phyloP scores from a whole-genome alignment of 1,140 invertebrate species.

The Diuraphis noxia region DNA sequence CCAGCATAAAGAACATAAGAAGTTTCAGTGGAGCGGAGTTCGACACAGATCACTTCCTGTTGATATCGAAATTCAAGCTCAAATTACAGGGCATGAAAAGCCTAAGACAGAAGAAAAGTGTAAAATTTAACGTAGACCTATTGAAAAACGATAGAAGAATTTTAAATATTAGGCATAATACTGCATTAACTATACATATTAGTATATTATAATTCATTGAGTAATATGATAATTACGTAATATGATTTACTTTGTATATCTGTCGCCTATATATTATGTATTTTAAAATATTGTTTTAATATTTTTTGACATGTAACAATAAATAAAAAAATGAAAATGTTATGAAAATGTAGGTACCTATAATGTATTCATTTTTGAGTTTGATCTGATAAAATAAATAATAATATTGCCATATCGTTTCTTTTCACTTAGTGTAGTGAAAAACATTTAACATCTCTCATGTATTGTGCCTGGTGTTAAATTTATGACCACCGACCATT shows the following conservation, averaged over 20 bases:
- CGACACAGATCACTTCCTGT: too few species aligned
- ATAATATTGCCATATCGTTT: not conserved
- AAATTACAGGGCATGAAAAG: too few species aligned
- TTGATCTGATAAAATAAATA: not conserved
- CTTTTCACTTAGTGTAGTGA: not conserved
- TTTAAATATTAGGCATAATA: not conserved
- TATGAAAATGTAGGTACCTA: not conserved
- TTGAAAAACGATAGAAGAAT: too few species aligned
- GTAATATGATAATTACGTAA: not conserved
- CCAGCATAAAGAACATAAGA: too few species aligned
- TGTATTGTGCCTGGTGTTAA: not conserved
- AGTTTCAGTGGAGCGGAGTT: too few species aligned
- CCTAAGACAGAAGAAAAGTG: too few species aligned
- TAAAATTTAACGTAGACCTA: too few species aligned
- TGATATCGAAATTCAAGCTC: too few species aligned
- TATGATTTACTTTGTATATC: too few species aligned
- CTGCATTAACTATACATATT: not conserved
- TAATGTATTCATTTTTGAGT: not conserved
- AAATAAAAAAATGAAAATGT: not conserved
- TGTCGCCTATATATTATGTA: not conserved
- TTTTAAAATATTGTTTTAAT: not conserved
- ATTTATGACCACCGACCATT: constrained; percentile 25
- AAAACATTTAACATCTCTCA: not conserved
- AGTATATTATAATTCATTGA: not conserved
- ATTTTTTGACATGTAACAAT: not conserved